Evolutionary conservation across 2,888 invertebrate genomes (phyloP), one percentile per base, ranked within the genome.

Genomic region (Pegoplata infirma): DNA sequence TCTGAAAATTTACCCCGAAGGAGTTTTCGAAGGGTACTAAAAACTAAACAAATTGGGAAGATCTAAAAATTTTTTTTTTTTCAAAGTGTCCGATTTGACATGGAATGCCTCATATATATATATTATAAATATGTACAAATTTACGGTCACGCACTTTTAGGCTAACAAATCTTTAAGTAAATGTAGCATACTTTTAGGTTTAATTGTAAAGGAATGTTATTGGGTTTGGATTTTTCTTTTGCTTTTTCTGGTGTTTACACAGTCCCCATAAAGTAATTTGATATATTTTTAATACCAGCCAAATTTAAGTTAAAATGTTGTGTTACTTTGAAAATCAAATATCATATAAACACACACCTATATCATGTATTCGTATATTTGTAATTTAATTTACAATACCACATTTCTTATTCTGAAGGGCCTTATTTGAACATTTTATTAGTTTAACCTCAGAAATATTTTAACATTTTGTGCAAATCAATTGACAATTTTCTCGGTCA

Each of bases 401-500:
- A 36, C 19, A 40, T 40, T 58, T 3, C n/a, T 10, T 21, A 12
- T 7, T 3, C 21, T 7, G 40, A 0, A 21, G 40, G 1, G n/a
- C 19, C 21, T 21, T 7, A 14, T 40, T 21, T 10, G 1, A 36
- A 56, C 2, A 7, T 56, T 58, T 23, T 23, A 46, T 59, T 49
- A 53, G 12, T 49, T 47, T 23, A 58, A 58, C 46, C 55, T 40
- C n/a, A 58, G 36, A 58, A 55, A 44, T 28, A 19, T 28, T 8
- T 5, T 0, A 49, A 23, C 32, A 19, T 28, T 44, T 5, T 32
- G 8, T 25, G 25, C 8, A 59, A 51, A 55, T 55, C 36, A 74
- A 14, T 61, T 61, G 46, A 17, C 23, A 67, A 67, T 67, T 67
- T 74, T 67, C 53, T 59, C n/a, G 32, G 23, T 36, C 74, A 67